Evolutionary conservation across 2,888 invertebrate species (phyloP), one percentile per base, ranked within the genome.

Genomic region (Azorinus chamasolen): DNA sequence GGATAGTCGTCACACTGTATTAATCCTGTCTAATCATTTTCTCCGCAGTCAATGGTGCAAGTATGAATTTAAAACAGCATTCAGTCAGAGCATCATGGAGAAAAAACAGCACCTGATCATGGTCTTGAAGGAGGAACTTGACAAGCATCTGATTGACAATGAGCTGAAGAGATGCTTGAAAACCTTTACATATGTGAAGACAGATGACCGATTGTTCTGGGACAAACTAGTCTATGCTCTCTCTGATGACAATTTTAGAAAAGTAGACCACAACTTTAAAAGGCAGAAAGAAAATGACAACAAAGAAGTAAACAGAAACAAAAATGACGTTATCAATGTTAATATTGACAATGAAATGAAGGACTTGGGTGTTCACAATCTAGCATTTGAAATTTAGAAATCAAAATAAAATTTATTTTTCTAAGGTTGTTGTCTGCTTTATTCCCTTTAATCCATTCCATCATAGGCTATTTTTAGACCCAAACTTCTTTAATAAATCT

Each of bases 191-290:
- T 95, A 96, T 61, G 95, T 98, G 74, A 95, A 96, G 86, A 97
- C 97, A 96, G 96, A 96, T 88, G 97, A 98, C 93, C 96, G 96
- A 89, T 95, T 97, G 92, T 98, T 98, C 94, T 98, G 98, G 97
- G 97, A 98, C 93, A 96, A 97, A 88, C 94, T 98, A 76, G 95
- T 96, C 89, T 97, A 97, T 93, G 96, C 96, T 72, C 94, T 97
- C 88, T 97, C 97, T n/a, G 79, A 79, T 20, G 46, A 46, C 32
- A 22, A 43, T 32, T 6, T 10, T 4, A 32, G 32, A 32, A 32
- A 32, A 32, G 32, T 32, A 6, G 32, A 32, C 32, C 32, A 32
- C 45, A 45, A 45, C 14, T 14, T 45, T 14, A 45, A 20, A 45
- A 45, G n/a, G 14, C 14, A 5, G 10, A 32, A 32, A 6, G 10